Evolutionary conservation across 1,140 invertebrate genomes (phyloP), one percentile per base, ranked within the genome.

Genomic region (Cyclargus thomasi): DNA sequence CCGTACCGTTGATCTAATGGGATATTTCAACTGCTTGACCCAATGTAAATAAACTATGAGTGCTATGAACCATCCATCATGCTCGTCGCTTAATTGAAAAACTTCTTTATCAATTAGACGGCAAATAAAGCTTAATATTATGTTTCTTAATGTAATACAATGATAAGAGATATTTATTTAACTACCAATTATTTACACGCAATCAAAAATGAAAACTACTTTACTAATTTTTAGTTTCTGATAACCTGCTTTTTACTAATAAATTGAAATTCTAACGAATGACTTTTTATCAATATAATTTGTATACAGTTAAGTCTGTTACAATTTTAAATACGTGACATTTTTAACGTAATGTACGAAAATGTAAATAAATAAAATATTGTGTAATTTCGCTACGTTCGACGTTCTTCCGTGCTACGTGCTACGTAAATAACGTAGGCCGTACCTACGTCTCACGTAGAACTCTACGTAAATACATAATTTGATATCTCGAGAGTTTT

Each of bases 21-120:
- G 77, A 75, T 78, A 74, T 75, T 75, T 78, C 75, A 81, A 77
- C 78, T 82, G 75, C 75, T 80, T 81, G 75, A 85, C 78, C 79
- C 75, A 81, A 81, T 86, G 77, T 80, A 78, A 79, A 79, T 79
- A 79, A 81, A 77, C 79, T 76, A 70, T 70, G 69, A 73, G 79
- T 73, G 74, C 77, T 74, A 72, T 78, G 74, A 78, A 73, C 70
- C 69, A 70, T 73, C 72, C 66, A 71, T 67, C 71, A 74, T 74
- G 70, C 66, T 72, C 69, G 63, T 76, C 64, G 68, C 71, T 74
- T 76, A 76, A 76, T 76, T 69, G 65, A 62, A 71, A 63, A 69
- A 63, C 67, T 53, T 66, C 55, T 35, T 67, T 35, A 67, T 29
- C 55, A 59, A 59, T 59, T 20, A 21, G 18, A 59, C 18, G 53